Evolutionary conservation across 2,888 invertebrate genomes (phyloP).

Genomic region (Lochmaea capreae): DNA sequence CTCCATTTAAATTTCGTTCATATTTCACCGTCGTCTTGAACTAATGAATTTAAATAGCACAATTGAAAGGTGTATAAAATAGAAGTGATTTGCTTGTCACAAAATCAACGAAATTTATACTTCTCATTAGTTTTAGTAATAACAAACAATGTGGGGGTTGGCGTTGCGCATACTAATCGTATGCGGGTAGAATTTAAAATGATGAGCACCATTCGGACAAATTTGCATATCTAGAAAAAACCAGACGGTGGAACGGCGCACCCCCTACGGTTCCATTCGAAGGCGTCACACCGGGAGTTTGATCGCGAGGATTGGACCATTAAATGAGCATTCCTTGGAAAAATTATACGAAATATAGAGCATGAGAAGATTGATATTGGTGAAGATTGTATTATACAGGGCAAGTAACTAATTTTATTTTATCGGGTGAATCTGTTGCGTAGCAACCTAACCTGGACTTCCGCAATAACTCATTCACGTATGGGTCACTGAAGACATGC

Average conservation of each 20-base stretch:
- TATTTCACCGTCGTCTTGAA: background rate
- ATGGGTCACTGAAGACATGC: no score
- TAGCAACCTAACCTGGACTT: no score
- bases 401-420: background rate
- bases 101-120: constrained; percentile 33
- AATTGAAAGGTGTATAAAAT: constrained; percentile 17
- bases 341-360: constrained; percentile 36
- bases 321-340: constrained; percentile 36
- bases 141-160: constrained; percentile 45
- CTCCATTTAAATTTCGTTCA: background rate
- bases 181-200: constrained; percentile 38
- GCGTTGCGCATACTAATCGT: constrained; percentile 41
- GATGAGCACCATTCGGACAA: constrained; percentile 43
- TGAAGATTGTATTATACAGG: background rate
- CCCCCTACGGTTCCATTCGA: constrained; percentile 41
- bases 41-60: constrained; percentile 1
- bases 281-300: constrained; percentile 42
- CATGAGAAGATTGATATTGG: background rate
- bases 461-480: no score
- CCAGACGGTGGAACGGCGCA: constrained; percentile 31
- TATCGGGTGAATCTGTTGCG: no score
- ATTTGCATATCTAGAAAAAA: constrained; percentile 45
- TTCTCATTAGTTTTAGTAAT: constrained; percentile 42
- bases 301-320: constrained; percentile 42
- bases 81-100: constrained; percentile 26